Evolutionary conservation across 2,797 vertebrate species (phyloP).

Genomic region (Paramormyrops hopkinsi): DNA sequence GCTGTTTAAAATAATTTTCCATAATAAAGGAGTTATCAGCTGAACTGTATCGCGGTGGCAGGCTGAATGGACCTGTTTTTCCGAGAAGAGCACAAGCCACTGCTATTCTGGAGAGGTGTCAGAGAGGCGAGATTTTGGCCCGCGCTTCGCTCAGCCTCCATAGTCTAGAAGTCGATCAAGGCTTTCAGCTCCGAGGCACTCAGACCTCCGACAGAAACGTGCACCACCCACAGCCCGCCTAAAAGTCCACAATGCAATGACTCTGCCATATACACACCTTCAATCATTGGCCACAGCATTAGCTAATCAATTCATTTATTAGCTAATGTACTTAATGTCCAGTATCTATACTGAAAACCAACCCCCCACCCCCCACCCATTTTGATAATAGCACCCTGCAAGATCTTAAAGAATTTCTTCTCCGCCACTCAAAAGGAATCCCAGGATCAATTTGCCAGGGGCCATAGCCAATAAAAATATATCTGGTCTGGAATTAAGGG

Average conservation of each 20-base stretch:
- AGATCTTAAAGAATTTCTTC: not conserved
- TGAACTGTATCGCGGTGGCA: constrained; percentile 59
- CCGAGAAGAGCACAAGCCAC: constrained; percentile 14
- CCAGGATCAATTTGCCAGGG: not conserved
- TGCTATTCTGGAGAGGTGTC: not conserved
- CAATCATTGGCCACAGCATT: not conserved
- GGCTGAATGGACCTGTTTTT: constrained; percentile 50
- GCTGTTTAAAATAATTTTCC: constrained; percentile 89
- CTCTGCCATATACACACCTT: not conserved
- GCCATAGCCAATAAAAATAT: not conserved
- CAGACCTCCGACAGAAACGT: not conserved
- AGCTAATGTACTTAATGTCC: not conserved
- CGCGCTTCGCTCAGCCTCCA: not conserved
- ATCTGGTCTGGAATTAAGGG: not conserved
- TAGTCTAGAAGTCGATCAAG: constrained; percentile 4
- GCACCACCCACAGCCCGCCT: not conserved
- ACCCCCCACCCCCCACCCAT: not conserved
- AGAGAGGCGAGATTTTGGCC: not conserved
- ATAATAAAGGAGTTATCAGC: constrained; percentile 90
- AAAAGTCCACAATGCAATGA: not conserved
- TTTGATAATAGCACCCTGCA: not conserved
- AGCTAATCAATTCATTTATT: not conserved
- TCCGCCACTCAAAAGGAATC: not conserved
- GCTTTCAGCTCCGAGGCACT: not conserved
- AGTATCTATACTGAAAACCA: not conserved